A percentile compares a stretch with the other conserved stretches of the same genome.
Evolutionary conservation across 2,888 invertebrate genomes (phyloP).

Genomic region (Cataglyphis rosenhaueri): DNA sequence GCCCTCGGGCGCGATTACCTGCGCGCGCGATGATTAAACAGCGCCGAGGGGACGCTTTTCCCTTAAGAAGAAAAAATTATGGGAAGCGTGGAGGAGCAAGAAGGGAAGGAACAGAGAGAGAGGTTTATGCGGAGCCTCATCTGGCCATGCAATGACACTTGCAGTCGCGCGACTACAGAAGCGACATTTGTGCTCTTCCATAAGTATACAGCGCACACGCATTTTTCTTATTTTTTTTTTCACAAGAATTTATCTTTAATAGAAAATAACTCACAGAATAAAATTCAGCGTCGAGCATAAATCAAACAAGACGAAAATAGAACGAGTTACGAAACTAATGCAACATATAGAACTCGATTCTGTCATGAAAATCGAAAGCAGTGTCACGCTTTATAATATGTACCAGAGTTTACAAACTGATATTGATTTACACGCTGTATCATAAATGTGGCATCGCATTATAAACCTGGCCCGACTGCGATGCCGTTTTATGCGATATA

Average conservation of each 20-base stretch:
- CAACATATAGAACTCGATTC: neutral
- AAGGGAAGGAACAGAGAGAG: neutral
- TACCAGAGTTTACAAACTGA: neutral
- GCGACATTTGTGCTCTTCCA: slow-evolving; percentile 38
- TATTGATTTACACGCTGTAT: slow-evolving; percentile 1
- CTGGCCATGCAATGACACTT: slow-evolving; percentile 50
- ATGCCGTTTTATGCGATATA: neutral
- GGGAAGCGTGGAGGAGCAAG: neutral
- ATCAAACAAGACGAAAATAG: neutral
- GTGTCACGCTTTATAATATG: neutral
- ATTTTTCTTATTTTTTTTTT: neutral
- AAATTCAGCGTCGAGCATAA: neutral
- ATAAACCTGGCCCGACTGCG: neutral
- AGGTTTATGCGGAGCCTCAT: slow-evolving; percentile 26
- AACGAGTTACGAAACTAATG: neutral
- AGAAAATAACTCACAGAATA: neutral
- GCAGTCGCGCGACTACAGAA: slow-evolving; percentile 25
- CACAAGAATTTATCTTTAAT: neutral
- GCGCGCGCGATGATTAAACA: slow-evolving; percentile 64
- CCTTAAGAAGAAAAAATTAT: slow-evolving; percentile 65
- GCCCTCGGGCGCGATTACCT: slow-evolving; percentile 51
- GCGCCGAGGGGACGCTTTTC: slow-evolving; percentile 56
- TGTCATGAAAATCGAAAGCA: neutral
- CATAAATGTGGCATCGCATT: neutral
- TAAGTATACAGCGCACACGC: slow-evolving; percentile 17